These are phyloP conservation scores for Erpetoichthys calabaricus DNA, from an alignment of 2,797 vertebrate species.

Conservation along the genomic window DNA sequence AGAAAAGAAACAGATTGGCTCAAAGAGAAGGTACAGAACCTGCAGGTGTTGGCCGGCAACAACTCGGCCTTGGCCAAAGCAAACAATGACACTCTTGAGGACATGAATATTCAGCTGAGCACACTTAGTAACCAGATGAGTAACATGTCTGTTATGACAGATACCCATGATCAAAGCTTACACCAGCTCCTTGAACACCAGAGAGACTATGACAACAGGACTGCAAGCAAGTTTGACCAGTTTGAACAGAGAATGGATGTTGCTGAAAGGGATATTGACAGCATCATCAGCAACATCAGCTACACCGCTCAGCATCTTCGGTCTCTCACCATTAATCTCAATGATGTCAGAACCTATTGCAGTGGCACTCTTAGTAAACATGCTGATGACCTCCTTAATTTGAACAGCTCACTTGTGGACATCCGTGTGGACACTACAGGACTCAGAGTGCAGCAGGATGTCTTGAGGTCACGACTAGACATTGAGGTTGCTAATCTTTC, in stretches of 20 bases:
- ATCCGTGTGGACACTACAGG: slow-evolving; percentile 55
- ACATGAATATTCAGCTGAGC: slow-evolving; percentile 66
- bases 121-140: slow-evolving; percentile 66
- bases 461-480: slow-evolving; percentile 71
- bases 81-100: slow-evolving; percentile 79
- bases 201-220: slow-evolving; percentile 69
- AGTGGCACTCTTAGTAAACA: slow-evolving; percentile 74
- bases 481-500: slow-evolving; percentile 81
- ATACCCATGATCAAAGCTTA: slow-evolving; percentile 69
- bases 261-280: slow-evolving; percentile 69
- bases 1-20: slow-evolving; percentile 76
- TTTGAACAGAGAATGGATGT: slow-evolving; percentile 70
- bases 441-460: slow-evolving; percentile 73
- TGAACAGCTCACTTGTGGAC: slow-evolving; percentile 69
- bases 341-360: slow-evolving; percentile 70
- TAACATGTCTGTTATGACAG: slow-evolving; percentile 69
- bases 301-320: slow-evolving; percentile 80
- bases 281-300: slow-evolving; percentile 83
- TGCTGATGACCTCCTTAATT: slow-evolving; percentile 64
- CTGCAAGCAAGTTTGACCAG: slow-evolving; percentile 57
- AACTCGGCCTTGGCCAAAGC: slow-evolving; percentile 67
- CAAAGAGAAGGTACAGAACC: slow-evolving; percentile 68
- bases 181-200: slow-evolving; percentile 73
- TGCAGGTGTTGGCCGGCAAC: slow-evolving; percentile 66
- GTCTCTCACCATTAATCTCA: slow-evolving; percentile 73